A percentile compares a stretch with the other conserved stretches of the same genome.
Evolutionary conservation across 2,797 vertebrate species (phyloP).

Genomic region (Salarias fasciatus): DNA sequence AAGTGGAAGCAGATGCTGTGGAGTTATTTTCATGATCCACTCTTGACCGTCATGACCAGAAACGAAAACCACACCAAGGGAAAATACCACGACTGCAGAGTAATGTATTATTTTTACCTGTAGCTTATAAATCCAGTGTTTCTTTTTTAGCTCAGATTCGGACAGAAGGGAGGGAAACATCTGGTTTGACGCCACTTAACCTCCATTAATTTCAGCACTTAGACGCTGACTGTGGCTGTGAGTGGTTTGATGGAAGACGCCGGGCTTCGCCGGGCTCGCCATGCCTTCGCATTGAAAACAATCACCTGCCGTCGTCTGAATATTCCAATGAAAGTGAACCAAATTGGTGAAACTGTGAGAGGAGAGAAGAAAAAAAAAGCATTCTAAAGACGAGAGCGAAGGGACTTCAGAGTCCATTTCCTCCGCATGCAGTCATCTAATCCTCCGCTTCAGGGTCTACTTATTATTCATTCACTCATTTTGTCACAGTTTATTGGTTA

Average conservation of each 20-base stretch:
- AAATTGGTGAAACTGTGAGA: neutral
- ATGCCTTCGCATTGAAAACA: neutral
- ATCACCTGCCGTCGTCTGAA: neutral
- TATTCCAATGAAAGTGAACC: neutral
- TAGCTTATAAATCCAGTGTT: too few species aligned
- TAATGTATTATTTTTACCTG: too few species aligned
- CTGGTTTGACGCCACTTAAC: too few species aligned
- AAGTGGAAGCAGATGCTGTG: too few species aligned
- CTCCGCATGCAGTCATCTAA: neutral
- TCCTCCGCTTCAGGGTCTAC: too few species aligned
- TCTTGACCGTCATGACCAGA: too few species aligned
- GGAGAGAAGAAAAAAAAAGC: neutral
- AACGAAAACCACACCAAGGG: too few species aligned
- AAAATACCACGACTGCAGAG: too few species aligned
- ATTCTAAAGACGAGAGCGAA: neutral
- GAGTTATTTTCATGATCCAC: too few species aligned
- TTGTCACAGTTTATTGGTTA: neutral
- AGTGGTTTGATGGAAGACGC: neutral
- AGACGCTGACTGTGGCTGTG: neutral
- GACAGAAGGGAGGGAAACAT: too few species aligned
- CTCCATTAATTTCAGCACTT: neutral
- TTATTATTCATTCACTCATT: too few species aligned
- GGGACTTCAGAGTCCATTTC: neutral
- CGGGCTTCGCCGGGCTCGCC: neutral
- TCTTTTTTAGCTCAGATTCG: too few species aligned